Conservation (phyloP, 2,113 vertebrate species). For the Gallinago media region DNA sequence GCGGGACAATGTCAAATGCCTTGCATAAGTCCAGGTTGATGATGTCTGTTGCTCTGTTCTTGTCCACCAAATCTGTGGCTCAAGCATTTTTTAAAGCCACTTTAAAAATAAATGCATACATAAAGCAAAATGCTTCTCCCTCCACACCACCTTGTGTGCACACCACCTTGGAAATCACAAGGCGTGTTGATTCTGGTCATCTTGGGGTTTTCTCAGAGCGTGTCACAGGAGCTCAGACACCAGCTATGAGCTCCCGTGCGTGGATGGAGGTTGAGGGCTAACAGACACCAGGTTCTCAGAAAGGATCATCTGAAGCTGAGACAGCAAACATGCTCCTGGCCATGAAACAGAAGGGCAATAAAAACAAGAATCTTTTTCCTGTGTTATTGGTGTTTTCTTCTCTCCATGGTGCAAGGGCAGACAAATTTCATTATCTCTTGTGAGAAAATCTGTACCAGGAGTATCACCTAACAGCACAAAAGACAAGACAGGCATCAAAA, state of each 20-base stretch:
- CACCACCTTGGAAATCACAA: neutral
- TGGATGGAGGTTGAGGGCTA: accelerated
- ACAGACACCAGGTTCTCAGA: neutral
- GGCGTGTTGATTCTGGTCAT: accelerated
- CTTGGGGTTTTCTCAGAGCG: neutral
- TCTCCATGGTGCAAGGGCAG: neutral
- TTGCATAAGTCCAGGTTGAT: too few relatives aligned
- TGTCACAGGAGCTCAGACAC: neutral
- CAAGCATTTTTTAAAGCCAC: neutral
- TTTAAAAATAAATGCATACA: neutral
- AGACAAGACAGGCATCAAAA: neutral
- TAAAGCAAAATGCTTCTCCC: accelerated
- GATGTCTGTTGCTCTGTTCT: too few relatives aligned
- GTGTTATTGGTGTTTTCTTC: neutral
- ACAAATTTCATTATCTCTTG: neutral
- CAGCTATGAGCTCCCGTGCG: neutral
- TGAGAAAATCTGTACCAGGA: neutral
- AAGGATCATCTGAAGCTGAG: neutral
- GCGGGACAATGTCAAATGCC: too few relatives aligned
- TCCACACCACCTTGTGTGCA: neutral
- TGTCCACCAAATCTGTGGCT: too few relatives aligned
- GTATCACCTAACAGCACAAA: neutral
- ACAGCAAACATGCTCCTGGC: neutral
- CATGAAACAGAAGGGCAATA: neutral
- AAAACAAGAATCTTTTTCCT: neutral